Conservation (phyloP, 2,113 vertebrate species). For the Tenebrosternarchus preto region DNA sequence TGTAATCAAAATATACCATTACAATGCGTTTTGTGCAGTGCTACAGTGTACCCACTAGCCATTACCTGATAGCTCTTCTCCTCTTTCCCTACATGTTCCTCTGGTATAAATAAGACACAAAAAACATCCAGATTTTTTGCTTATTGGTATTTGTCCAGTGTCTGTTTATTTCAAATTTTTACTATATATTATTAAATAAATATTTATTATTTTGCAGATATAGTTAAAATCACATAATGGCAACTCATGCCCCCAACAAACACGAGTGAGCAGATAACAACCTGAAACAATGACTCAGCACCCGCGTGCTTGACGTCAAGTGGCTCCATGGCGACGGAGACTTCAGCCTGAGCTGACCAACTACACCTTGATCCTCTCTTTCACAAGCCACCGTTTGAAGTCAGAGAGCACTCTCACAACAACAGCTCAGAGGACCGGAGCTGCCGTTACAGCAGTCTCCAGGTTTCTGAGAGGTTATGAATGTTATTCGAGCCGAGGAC, state of each 20-base stretch:
- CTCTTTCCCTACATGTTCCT: not conserved
- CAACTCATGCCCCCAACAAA: slow-evolving; percentile 33
- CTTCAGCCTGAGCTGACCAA: slow-evolving; percentile 48
- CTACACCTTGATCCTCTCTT: slow-evolving; percentile 39
- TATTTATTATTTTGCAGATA: not conserved
- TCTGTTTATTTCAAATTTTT: slow-evolving; percentile 13
- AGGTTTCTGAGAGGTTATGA: slow-evolving; percentile 22
- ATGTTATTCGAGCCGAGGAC: slow-evolving; percentile 31
- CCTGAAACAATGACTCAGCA: slow-evolving; percentile 54
- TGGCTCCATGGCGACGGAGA: slow-evolving; percentile 67
- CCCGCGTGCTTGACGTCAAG: slow-evolving; percentile 60
- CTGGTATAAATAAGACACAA: not conserved
- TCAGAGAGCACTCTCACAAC: slow-evolving; percentile 43
- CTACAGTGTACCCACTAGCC: too few relatives aligned
- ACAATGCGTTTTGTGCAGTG: too few relatives aligned
- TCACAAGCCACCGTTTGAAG: slow-evolving; percentile 31
- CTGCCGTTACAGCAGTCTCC: not conserved
- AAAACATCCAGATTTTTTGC: not conserved
- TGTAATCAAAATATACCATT: too few relatives aligned
- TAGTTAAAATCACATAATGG: slow-evolving; percentile 14
- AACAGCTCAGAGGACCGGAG: not conserved
- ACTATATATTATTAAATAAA: too few relatives aligned
- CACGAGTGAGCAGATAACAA: slow-evolving; percentile 30
- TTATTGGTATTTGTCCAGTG: not conserved
- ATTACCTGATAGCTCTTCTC: too few relatives aligned